Percentiles rank a stretch among this genome's conserved stretches.
Evolutionary conservation across 2,113 vertebrate species (phyloP).

Genomic region (Halcyon senegalensis): DNA sequence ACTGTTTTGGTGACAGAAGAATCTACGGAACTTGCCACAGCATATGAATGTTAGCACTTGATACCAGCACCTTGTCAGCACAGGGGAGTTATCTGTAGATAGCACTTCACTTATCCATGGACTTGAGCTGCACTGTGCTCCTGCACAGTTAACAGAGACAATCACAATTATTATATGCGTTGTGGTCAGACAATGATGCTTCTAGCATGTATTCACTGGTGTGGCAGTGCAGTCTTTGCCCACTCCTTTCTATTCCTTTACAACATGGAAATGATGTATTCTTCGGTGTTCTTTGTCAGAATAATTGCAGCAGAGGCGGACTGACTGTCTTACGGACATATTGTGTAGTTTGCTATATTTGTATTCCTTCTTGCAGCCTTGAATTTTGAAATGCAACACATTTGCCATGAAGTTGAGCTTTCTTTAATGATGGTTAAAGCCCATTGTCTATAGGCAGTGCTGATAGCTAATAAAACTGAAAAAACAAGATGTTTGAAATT

Average conservation of each 20-base stretch:
- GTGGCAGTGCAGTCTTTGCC: not conserved
- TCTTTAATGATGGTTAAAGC: not conserved
- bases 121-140: not conserved
- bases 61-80: not conserved
- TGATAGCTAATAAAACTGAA: not conserved
- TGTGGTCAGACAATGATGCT: not conserved
- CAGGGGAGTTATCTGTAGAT: not conserved
- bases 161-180: not conserved
- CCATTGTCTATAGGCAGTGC: not conserved
- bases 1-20: not conserved
- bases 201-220: not conserved
- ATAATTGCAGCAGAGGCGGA: not conserved
- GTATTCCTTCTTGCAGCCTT: not conserved
- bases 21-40: not conserved
- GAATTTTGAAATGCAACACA: not conserved
- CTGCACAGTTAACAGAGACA: not conserved
- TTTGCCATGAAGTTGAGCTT: not conserved
- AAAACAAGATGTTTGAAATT: not conserved
- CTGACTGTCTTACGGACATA: not conserved
- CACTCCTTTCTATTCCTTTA: not conserved
- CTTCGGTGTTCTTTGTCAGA: not conserved
- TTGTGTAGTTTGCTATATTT: not conserved
- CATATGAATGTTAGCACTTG: not conserved
- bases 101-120: not conserved
- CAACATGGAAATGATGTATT: not conserved